Percentiles rank a stretch among this genome's conserved stretches.
phyloP scores from a whole-genome alignment of 2,888 invertebrate genomes.

The Cantharis flavilabris region DNA sequence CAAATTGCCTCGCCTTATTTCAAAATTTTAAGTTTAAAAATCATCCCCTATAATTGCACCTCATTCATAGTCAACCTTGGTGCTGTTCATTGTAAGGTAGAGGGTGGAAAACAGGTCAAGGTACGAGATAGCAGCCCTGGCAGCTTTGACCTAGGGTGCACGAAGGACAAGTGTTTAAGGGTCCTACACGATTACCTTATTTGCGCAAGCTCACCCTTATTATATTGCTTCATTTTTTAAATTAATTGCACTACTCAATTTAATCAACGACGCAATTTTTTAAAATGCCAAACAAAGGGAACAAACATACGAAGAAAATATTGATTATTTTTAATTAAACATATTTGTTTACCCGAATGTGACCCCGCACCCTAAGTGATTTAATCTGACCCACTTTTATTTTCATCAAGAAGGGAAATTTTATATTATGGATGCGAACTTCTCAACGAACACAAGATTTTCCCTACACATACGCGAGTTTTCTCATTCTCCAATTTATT shows the following conservation, averaged over 20 bases:
- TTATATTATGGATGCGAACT: background rate
- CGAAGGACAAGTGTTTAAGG: constrained; percentile 32
- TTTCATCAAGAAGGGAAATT: background rate
- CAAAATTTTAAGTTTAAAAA: constrained; percentile 14
- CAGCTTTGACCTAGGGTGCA: constrained; percentile 30
- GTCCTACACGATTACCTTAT: constrained; percentile 20
- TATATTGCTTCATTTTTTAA: background rate
- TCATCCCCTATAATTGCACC: constrained; percentile 35
- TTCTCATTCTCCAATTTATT: too few species aligned
- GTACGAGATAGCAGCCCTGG: constrained; percentile 39
- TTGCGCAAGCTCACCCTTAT: constrained; percentile 14
- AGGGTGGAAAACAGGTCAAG: constrained; percentile 53
- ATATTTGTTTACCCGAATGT: background rate
- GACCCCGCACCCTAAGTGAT: background rate
- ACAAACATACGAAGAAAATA: background rate
- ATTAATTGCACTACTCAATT: background rate
- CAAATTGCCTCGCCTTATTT: constrained; percentile 16
- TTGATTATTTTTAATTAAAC: background rate
- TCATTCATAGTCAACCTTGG: constrained; percentile 50
- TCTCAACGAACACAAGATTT: too few species aligned
- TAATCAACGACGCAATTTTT: background rate
- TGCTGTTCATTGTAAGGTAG: constrained; percentile 49
- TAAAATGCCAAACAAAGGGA: background rate
- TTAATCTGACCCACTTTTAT: background rate
- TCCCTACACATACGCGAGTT: too few species aligned